A percentile compares a stretch with the other conserved stretches of the same genome.
Evolutionary conservation across 2,113 vertebrate genomes (phyloP).

Genomic region (Ctenomys sociabilis): DNA sequence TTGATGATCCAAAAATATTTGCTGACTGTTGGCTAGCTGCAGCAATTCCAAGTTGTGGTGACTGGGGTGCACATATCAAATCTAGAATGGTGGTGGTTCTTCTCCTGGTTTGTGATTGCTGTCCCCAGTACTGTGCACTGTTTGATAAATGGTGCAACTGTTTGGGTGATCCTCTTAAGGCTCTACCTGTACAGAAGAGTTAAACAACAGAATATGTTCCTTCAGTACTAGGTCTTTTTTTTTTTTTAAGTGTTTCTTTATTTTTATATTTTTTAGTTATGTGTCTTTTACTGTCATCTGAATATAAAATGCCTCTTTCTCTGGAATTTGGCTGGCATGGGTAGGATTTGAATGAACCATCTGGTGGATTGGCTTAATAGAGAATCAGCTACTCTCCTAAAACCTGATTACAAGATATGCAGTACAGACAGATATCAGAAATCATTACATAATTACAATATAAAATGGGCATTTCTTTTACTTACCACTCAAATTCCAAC

Average conservation of each 20-base stretch:
- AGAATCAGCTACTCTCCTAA: background rate
- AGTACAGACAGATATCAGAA: background rate
- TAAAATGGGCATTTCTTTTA: background rate
- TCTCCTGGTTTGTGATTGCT: background rate
- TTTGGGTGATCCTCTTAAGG: background rate
- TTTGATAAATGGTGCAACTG: background rate
- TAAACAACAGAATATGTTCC: background rate
- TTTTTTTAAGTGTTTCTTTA: background rate
- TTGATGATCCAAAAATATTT: background rate
- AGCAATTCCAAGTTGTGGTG: background rate
- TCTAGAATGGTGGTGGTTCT: background rate
- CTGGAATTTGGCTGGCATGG: background rate
- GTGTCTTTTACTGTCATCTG: background rate
- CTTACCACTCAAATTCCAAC: background rate
- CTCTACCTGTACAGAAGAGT: background rate
- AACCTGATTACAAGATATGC: background rate
- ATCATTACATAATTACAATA: background rate
- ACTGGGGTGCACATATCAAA: too few relatives aligned
- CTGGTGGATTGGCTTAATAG: background rate
- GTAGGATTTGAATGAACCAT: background rate
- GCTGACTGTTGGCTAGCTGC: background rate
- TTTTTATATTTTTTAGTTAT: background rate
- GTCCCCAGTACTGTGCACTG: background rate
- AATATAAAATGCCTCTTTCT: constrained; percentile 16
- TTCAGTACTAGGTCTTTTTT: background rate